phyloP scores from a whole-genome alignment of 2,113 vertebrate genomes.

The Gorilla gorilla region DNA sequence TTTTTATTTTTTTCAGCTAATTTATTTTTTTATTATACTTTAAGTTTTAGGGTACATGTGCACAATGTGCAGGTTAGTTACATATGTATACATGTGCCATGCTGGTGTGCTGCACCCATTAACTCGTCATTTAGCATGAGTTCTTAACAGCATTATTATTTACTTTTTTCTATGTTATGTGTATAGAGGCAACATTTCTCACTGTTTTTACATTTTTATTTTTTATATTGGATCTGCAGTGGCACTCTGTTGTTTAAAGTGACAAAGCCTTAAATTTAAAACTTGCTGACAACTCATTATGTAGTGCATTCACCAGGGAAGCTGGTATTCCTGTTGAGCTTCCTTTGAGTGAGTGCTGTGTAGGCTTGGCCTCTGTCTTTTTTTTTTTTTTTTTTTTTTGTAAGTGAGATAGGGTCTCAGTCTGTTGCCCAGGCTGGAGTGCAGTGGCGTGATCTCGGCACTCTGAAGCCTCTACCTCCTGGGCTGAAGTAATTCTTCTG shows the following conservation, averaged over 20 bases:
- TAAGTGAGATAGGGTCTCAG: too few species aligned
- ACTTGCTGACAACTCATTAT: neutral
- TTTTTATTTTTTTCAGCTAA: too few species aligned
- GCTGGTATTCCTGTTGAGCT: neutral
- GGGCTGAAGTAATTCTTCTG: too few species aligned
- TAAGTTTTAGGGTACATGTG: too few species aligned
- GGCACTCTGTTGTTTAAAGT: neutral
- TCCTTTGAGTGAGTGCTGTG: neutral
- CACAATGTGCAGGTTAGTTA: too few species aligned
- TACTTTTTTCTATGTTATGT: neutral
- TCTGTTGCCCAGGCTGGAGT: too few species aligned
- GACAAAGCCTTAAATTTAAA: neutral
- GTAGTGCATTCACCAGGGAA: neutral
- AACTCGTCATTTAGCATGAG: neutral
- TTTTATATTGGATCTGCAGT: neutral
- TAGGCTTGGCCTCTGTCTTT: neutral
- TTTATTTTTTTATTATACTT: too few species aligned
- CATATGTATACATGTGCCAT: too few species aligned
- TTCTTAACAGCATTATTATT: neutral
- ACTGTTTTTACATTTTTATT: neutral
- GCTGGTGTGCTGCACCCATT: too few species aligned
- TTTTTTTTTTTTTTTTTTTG: too few species aligned
- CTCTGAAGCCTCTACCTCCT: too few species aligned
- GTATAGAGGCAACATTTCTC: neutral
- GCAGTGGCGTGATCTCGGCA: too few species aligned